These are phyloP conservation scores for Notocelia uddmanniana DNA, from an alignment of 2,888 invertebrate species.

Conservation along the genomic window DNA sequence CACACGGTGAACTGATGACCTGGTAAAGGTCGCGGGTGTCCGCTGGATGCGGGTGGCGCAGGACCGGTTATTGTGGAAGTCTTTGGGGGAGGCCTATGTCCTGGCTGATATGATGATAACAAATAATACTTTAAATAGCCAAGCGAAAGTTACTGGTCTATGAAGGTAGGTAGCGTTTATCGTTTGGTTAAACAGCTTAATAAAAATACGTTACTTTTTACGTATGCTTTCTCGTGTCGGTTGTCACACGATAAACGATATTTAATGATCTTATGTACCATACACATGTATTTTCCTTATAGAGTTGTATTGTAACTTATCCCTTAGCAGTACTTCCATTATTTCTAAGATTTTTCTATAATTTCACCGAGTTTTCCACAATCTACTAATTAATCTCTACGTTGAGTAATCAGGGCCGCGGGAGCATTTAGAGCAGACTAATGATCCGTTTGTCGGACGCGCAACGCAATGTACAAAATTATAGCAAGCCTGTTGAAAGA, in stretches of 20 bases:
- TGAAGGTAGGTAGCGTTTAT: too few relatives aligned
- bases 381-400: slow-evolving; percentile 68
- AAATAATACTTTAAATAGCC: too few relatives aligned
- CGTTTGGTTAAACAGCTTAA: too few relatives aligned
- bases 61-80: too few relatives aligned
- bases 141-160: too few relatives aligned
- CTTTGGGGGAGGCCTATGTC: too few relatives aligned
- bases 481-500: slow-evolving; percentile 5
- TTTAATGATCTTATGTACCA: neutral
- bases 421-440: slow-evolving; percentile 73
- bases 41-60: too few relatives aligned
- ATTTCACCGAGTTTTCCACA: slow-evolving; percentile 55
- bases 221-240: neutral
- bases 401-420: slow-evolving; percentile 79
- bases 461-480: slow-evolving; percentile 57
- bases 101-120: too few relatives aligned
- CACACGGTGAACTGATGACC: too few relatives aligned
- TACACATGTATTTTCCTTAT: neutral
- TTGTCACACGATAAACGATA: neutral
- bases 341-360: slow-evolving; percentile 47
- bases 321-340: neutral
- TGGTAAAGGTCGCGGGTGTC: too few relatives aligned
- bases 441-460: slow-evolving; percentile 76
- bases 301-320: neutral
- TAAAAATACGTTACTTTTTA: too few relatives aligned